Percentiles rank a stretch among this genome's conserved stretches.
Evolutionary conservation across 2,888 invertebrate genomes (phyloP).

Genomic region (Cyclophora punctaria): DNA sequence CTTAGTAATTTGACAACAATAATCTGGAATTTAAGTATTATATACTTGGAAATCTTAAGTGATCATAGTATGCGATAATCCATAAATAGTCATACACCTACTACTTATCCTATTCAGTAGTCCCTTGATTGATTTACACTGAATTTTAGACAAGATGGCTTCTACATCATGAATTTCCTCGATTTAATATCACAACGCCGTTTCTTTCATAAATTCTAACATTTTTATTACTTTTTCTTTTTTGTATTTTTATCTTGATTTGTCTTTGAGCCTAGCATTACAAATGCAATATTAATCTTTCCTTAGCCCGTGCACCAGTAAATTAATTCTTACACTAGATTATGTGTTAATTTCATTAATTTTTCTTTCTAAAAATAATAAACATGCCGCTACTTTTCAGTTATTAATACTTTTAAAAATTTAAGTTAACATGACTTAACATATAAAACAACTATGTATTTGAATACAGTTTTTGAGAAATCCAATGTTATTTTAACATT

Average conservation of each 20-base stretch:
- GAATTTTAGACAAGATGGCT: background rate
- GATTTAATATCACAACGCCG: conserved; percentile 7
- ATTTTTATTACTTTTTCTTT: background rate
- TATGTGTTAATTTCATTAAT: too few species aligned
- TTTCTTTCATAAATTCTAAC: background rate
- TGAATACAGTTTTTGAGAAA: too few species aligned
- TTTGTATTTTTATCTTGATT: background rate
- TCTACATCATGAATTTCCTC: background rate
- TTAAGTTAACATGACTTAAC: too few species aligned
- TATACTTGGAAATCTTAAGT: conserved; percentile 10
- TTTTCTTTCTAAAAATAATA: too few species aligned
- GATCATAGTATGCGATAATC: too few species aligned
- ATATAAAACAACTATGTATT: too few species aligned
- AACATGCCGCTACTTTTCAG: too few species aligned
- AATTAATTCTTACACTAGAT: too few species aligned
- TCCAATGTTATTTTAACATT: too few species aligned
- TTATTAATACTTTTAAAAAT: too few species aligned
- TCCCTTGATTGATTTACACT: background rate
- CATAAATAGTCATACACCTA: background rate
- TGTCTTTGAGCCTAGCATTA: conserved; percentile 3
- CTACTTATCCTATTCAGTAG: conserved; percentile 1
- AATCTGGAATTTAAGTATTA: conserved; percentile 3
- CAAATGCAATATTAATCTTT: background rate
- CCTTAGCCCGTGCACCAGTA: too few species aligned
- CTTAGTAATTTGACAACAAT: too few species aligned